These are phyloP conservation scores for Drosophila grimshawi DNA, from an alignment of 1,140 invertebrate genomes.

Conservation along the genomic window DNA sequence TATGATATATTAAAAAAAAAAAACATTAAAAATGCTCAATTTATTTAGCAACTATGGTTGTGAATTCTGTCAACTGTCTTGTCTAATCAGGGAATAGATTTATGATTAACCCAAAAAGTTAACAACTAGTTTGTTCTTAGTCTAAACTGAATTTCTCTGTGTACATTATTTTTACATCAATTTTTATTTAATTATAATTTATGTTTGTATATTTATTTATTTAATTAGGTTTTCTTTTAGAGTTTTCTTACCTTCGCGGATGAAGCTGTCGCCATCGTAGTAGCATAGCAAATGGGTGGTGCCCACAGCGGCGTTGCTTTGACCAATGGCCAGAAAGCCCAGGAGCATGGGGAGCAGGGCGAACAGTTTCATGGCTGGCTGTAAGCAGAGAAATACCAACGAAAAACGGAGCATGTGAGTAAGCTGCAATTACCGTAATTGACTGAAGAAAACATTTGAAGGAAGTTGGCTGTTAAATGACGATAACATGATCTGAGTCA, in stretches of 20 bases:
- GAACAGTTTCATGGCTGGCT: conserved; percentile 73
- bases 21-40: no score
- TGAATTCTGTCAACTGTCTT: no score
- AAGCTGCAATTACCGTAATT: conserved; percentile 17
- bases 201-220: no score
- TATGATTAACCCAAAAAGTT: no score
- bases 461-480: neutral
- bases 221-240: no score
- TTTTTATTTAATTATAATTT: no score
- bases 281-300: conserved; percentile 88
- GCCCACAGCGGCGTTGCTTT: conserved; percentile 63
- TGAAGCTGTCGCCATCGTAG: conserved; percentile 88
- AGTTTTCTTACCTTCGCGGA: conserved; percentile 87
- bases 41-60: no score
- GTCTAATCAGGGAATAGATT: no score
- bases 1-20: no score
- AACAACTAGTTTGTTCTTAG: no score
- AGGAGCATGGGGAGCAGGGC: conserved; percentile 76
- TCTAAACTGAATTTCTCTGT: no score
- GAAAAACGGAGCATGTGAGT: neutral
- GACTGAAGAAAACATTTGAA: neutral
- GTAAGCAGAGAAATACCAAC: neutral
- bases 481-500: conserved; percentile 12
- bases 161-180: no score
- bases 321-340: conserved; percentile 68